These are phyloP conservation scores for Jordanella pulchra DNA, from an alignment of 2,797 vertebrate species.

Conservation along the genomic window DNA sequence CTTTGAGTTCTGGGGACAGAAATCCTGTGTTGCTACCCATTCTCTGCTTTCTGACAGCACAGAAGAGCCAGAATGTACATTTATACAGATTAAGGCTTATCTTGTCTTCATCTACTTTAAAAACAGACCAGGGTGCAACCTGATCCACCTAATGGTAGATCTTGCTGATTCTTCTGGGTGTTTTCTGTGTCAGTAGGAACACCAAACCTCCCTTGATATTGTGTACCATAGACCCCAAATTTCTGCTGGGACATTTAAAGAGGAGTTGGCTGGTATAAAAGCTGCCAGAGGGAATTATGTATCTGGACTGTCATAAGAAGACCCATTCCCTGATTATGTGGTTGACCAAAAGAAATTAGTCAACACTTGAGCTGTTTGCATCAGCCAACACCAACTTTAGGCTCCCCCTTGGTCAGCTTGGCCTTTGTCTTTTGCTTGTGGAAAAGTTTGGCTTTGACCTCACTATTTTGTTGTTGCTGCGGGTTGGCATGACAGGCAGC, in stretches of 20 bases:
- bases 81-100: conserved; percentile 20
- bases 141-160: conserved; percentile 4
- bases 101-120: conserved; percentile 10
- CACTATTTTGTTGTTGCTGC: neutral
- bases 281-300: conserved; percentile 6
- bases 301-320: no score
- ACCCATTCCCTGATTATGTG: no score
- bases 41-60: neutral
- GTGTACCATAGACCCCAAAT: conserved; percentile 10
- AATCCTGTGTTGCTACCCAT: neutral
- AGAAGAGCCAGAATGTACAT: neutral
- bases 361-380: no score
- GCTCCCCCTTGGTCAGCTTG: conserved; percentile 4
- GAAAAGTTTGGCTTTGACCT: neutral
- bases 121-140: neutral
- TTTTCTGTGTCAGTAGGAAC: conserved; percentile 6
- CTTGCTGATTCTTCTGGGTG: neutral
- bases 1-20: conserved; percentile 11
- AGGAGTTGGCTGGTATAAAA: conserved; percentile 24
- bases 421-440: conserved; percentile 3
- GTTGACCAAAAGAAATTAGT: no score
- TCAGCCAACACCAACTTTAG: no score
- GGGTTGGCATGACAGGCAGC: neutral
- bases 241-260: conserved; percentile 8
- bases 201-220: conserved; percentile 1